Evolutionary conservation across 2,888 invertebrate species (phyloP), one percentile per base, ranked within the genome.

Genomic region (Cerastis rubricosa): DNA sequence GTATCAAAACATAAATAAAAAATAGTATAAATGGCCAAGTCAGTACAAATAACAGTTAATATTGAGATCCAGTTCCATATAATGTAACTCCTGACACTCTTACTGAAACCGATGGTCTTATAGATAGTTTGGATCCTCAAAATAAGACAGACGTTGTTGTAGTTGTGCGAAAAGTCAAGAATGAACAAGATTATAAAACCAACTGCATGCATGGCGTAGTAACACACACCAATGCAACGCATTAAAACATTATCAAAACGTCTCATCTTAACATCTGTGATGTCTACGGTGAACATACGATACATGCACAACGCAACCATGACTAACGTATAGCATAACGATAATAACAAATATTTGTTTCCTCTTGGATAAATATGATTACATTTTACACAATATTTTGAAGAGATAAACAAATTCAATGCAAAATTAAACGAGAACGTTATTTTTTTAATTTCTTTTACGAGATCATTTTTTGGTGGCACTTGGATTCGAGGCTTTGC

Each of bases 41-140:
- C 47, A 8, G 51, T 8, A 5, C 45, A 35, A 11, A 80, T 12
- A 17, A 19, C 11, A 12, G 25, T 29, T 3, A 79, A 40, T 17
- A 78, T 19, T 0, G 66, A 71, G 1, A 86, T 43, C 81, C 81
- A 84, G 29, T 74, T 85, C 77, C 74, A 77, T 35, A 67, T n/a
- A 2, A 72, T 61, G 19, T 71, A 83, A 59, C 9, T 71, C 0
- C 35, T 22, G 4, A 79, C 49, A 19, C 25, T 54, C 12, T 75
- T 67, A 40, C 29, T 72, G 12, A 73, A 77, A 29, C 54, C 63
- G 2, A 86, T 67, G 19, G 3, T 74, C 29, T 51, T 74, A 57
- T 78, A 67, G 25, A 86, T 80, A 35, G 61, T 63, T 51, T 85
- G 84, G 8, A 86, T 71, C 3, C 11, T 76, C 14, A 82, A 22